phyloP scores from a whole-genome alignment of 2,888 invertebrate species.

The Leptarthrus brevirostris region DNA sequence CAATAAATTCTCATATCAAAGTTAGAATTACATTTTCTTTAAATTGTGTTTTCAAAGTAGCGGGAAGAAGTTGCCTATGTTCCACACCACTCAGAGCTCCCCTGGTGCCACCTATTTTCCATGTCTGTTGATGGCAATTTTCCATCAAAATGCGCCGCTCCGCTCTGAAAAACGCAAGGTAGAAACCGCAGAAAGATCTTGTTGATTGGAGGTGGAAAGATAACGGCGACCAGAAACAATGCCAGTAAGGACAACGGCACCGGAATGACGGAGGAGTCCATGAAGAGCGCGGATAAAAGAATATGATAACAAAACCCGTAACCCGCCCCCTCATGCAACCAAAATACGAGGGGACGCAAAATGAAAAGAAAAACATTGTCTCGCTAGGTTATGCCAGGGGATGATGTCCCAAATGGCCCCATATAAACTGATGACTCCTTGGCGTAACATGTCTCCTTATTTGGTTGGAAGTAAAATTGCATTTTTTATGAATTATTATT shows the following conservation, averaged over 20 bases:
- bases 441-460: constrained; percentile 46
- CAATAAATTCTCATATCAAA: constrained; percentile 55
- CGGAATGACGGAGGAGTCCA: constrained; percentile 18
- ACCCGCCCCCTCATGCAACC: background rate
- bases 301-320: constrained; percentile 20
- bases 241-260: constrained; percentile 14
- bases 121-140: constrained; percentile 41
- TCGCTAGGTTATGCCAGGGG: constrained; percentile 15
- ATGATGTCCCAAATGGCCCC: constrained; percentile 29
- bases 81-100: background rate
- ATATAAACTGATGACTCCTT: constrained; percentile 44
- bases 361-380: constrained; percentile 22
- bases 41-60: background rate
- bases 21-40: constrained; percentile 51
- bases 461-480: constrained; percentile 56
- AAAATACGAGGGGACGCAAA: background rate
- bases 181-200: constrained; percentile 18
- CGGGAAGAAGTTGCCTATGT: background rate
- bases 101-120: constrained; percentile 13
- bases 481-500: constrained; percentile 59
- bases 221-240: background rate
- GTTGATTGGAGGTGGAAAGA: constrained; percentile 38
- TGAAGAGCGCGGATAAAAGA: constrained; percentile 32
- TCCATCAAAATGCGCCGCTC: constrained; percentile 37
- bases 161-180: background rate